Evolutionary conservation across 2,888 invertebrate species (phyloP), one percentile per base, ranked within the genome.

Genomic region (Galeruca laticollis): DNA sequence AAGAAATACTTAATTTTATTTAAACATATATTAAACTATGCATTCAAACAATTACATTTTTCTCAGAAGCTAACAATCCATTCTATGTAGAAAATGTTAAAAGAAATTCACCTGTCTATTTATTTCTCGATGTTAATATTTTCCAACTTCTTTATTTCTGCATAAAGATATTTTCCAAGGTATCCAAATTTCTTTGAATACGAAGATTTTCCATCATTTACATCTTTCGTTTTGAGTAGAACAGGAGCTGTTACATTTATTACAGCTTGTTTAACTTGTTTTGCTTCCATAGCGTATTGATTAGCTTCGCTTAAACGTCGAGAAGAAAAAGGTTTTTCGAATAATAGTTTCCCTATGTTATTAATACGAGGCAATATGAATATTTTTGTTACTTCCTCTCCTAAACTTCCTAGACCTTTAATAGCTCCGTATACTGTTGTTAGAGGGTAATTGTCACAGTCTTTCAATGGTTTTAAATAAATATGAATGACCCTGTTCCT

Each of bases 151-250:
- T 82, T 82, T 10, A 82, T 78, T 61, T 81, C 77, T 11, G 77
- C 71, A 40, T 80, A 81, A 37, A 82, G 62, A 21, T 74, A 71
- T 63, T 76, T 77, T 9, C 82, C 82, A 60, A 82, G 72, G 69
- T 80, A 81, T n/a, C 82, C 82, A 77, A 79, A 82, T 15, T 81
- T 76, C 56, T 74, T 74, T 26, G 77, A 72, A 71, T 81, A 81
- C n/a, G 76, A 68, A 13, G 76, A 49, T 26, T 78, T 79, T 31
- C 77, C 78, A 69, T 80, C 79, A 49, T 73, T 73, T 15, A 69
- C 60, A 56, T 76, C 77, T 65, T 75, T 69, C 0, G 71, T 69
- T 75, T 80, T 79, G 31, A 79, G 69, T 33, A 82, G 70, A 72
- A 81, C 72, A 13, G 82, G 82, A 4, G 77, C 76, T 43, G 75